Evolutionary conservation across 1,140 invertebrate genomes (phyloP), one percentile per base, ranked within the genome.

Genomic region (Heterodera carotae): DNA sequence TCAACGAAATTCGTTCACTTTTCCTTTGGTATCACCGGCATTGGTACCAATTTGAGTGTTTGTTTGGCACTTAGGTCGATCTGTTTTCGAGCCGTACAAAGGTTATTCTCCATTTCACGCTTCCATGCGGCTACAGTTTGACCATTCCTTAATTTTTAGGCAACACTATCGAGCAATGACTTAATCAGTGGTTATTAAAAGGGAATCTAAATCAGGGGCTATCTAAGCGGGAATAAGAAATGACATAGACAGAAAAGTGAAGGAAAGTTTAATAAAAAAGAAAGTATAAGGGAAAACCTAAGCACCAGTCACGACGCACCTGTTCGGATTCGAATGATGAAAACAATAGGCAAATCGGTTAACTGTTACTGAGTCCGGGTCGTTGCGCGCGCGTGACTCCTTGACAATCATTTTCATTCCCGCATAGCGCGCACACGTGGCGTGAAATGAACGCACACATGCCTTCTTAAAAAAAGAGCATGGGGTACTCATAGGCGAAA

Each of bases 281-380:
- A 6, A 10, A 4, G 36, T 39, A 10, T 39, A 39, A 4, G 10
- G 10, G 4, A 39, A 39, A 39, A 39, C 4, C 36, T n/a, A n/a
- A 39, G 10, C 36, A 39, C 10, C 36, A 39, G n/a, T 66, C 22
- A 66, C 6, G 12, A 1, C 62, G 29, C 60, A 74, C 72, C 56
- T 39, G 53, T 66, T 76, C 6, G 43, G 31, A 18, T 70, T 27
- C 25, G 79, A 56, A 34, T 82, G 81, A 18, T 82, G 39, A 48
- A 83, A 76, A 15, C 81, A 82, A 70, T 80, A 82, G 31, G 71
- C 81, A 56, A 69, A 83, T 25, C 81, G 81, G 67, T 82, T 81
- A 10, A 82, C 74, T 8, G 60, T 69, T 34, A 83, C 39, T 29
- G 82, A 56, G 25, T 84, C 69, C 31, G 29, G 53, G 36, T 74